Evolutionary conservation across 2,113 vertebrate genomes (phyloP), one percentile per base, ranked within the genome.

Genomic region (Sphaerodactylus townsendi): DNA sequence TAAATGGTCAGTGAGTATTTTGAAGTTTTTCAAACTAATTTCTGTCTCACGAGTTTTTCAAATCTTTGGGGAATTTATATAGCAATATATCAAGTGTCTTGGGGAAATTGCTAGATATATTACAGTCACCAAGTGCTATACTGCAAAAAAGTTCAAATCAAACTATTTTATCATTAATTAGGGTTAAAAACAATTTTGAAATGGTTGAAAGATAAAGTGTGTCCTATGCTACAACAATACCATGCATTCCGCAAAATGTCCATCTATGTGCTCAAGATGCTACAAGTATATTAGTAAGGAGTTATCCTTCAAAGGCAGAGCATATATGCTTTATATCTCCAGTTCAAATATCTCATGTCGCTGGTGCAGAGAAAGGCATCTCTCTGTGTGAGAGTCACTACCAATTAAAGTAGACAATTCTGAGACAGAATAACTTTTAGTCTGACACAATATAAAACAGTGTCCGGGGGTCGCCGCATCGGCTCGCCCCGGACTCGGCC

Each of bases 121-220:
- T 89, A 95, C 95, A 92, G 90, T 94, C 93, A 90, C 79, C 83
- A 83, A 90, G 76, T 85, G 91, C 72, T 90, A 92, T 90, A 86
- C 84, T n/a, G 94, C 44, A 94, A 87, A 62, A 90, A 88, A 86
- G 72, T 48, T 92, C 92, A 94, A 94, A 94, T 93, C 84, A 94
- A 92, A 88, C 85, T 93, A 93, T 79, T 93, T 93, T 95, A 87
- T 82, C 74, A 88, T 88, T 89, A 84, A 65, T 37, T 62, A 88
- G 85, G 91, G 93, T 90, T 90, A 73, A 87, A 87, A 90, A 56
- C 59, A 75, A 87, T 91, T 88, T 90, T 85, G 74, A 73, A 89
- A 87, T 85, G 93, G 82, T 96, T 95, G 95, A 93, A 95, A 92
- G 94, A 65, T 81, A 87, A 93, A 94, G 90, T 88, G 83, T 93